Evolutionary conservation across 2,797 vertebrate species (phyloP).

Genomic region (Salarias fasciatus): DNA sequence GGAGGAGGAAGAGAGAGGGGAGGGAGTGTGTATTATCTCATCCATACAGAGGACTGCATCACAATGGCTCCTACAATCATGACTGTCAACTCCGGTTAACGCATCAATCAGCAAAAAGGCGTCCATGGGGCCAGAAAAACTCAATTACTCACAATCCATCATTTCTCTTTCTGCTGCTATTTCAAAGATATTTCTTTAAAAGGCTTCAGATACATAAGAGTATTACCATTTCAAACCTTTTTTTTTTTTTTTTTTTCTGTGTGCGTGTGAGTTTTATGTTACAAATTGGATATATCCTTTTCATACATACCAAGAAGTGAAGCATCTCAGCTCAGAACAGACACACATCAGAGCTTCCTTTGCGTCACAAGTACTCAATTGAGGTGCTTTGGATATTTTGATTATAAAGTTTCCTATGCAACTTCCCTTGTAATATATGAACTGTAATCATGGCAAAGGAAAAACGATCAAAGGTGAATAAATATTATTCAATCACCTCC

Average conservation of each 20-base stretch:
- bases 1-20: not conserved
- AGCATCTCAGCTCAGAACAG: not conserved
- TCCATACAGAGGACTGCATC: constrained; percentile 25
- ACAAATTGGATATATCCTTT: constrained; percentile 1
- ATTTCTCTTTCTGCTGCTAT: not conserved
- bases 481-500: no score
- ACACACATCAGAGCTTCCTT: not conserved
- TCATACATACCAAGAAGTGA: not conserved
- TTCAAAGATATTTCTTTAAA: constrained; percentile 5
- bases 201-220: constrained; percentile 1
- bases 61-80: constrained; percentile 13
- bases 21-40: constrained; percentile 27
- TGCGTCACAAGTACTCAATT: not conserved
- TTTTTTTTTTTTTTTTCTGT: no score
- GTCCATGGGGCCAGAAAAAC: constrained; percentile 16
- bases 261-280: not conserved
- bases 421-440: not conserved
- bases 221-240: not conserved
- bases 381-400: not conserved
- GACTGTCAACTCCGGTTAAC: constrained; percentile 30
- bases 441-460: no score
- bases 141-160: constrained; percentile 23
- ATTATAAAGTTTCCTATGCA: not conserved
- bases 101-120: constrained; percentile 24
- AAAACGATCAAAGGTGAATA: not conserved